Percentiles rank a stretch among this genome's conserved stretches.
Conservation (phyloP, 1,140 invertebrate species). For the Drosophila parabipectinata region DNA sequence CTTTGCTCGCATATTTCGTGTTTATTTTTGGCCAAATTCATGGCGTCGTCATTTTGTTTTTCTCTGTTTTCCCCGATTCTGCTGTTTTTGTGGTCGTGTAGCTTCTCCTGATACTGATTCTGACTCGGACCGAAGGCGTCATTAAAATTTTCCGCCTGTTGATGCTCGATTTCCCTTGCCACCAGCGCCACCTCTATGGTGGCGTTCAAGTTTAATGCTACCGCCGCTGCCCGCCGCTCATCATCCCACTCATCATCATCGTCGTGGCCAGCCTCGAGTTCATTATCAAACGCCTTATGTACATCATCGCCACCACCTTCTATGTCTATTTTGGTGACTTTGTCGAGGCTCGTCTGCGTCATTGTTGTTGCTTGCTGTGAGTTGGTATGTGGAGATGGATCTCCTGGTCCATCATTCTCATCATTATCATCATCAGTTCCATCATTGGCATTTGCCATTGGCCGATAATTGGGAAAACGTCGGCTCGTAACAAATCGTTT, state of each 20-base stretch:
- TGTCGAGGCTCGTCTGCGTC: slow-evolving; percentile 58
- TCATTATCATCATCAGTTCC: not conserved
- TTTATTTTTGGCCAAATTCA: slow-evolving; percentile 79
- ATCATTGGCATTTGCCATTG: slow-evolving; percentile 6
- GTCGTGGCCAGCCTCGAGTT: slow-evolving; percentile 49
- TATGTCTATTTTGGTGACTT: slow-evolving; percentile 62
- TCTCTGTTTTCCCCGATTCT: slow-evolving; percentile 3
- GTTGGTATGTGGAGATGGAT: slow-evolving; percentile 20
- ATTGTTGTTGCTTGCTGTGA: slow-evolving; percentile 51
- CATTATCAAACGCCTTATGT: slow-evolving; percentile 70
- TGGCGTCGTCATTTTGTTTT: slow-evolving; percentile 59
- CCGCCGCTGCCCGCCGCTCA: slow-evolving; percentile 15
- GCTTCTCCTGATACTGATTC: slow-evolving; percentile 23
- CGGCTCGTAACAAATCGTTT: slow-evolving; percentile 61
- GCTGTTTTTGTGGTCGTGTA: slow-evolving; percentile 47
- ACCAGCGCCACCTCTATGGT: slow-evolving; percentile 48
- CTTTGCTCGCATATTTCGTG: slow-evolving; percentile 77
- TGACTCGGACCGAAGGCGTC: slow-evolving; percentile 67
- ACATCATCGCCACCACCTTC: slow-evolving; percentile 27
- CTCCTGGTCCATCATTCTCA: slow-evolving; percentile 22
- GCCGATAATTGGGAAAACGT: slow-evolving; percentile 60
- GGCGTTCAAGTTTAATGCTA: slow-evolving; percentile 75
- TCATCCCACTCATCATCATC: not conserved
- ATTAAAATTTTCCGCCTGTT: slow-evolving; percentile 82
- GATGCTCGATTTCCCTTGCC: slow-evolving; percentile 79